Evolutionary conservation across 2,113 vertebrate genomes (phyloP).

Genomic region (Neogobius melanostomus): DNA sequence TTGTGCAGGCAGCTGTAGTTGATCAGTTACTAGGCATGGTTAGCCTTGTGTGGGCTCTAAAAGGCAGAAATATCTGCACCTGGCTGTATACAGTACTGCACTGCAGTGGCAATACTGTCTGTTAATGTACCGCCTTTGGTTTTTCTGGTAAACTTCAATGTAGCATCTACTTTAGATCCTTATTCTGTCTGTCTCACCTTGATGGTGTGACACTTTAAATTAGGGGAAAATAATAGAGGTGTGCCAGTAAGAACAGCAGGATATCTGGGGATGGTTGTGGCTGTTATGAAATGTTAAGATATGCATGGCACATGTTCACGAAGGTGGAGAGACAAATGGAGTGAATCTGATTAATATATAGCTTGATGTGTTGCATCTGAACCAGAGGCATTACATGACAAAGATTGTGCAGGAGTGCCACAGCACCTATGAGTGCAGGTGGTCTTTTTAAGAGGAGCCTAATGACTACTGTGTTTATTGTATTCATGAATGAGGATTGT

Average conservation of each 20-base stretch:
- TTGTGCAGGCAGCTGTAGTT: constrained; percentile 73
- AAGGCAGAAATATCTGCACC: constrained; percentile 78
- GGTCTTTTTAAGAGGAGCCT: constrained; percentile 47
- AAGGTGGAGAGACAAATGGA: constrained; percentile 40
- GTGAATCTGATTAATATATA: constrained; percentile 36
- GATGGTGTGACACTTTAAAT: constrained; percentile 43
- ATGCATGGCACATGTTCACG: constrained; percentile 62
- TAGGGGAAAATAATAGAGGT: constrained; percentile 54
- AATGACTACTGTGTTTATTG: constrained; percentile 62
- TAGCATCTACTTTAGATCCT: constrained; percentile 36
- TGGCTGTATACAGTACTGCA: constrained; percentile 80
- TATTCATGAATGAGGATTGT: constrained; percentile 50
- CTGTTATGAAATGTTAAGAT: constrained; percentile 67
- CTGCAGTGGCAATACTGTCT: constrained; percentile 78
- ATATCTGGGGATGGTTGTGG: constrained; percentile 47
- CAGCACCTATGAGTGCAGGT: constrained; percentile 43
- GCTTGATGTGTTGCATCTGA: constrained; percentile 49
- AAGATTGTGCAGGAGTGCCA: constrained; percentile 47
- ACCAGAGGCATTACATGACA: constrained; percentile 44
- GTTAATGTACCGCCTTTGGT: constrained; percentile 60
- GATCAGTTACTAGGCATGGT: constrained; percentile 79
- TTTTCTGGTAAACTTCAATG: constrained; percentile 65
- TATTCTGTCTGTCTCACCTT: constrained; percentile 54
- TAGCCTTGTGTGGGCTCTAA: constrained; percentile 73
- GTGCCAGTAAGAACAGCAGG: constrained; percentile 44